Conservation (phyloP, 2,888 invertebrate genomes). For the Heteromyza rotundicornis region DNA sequence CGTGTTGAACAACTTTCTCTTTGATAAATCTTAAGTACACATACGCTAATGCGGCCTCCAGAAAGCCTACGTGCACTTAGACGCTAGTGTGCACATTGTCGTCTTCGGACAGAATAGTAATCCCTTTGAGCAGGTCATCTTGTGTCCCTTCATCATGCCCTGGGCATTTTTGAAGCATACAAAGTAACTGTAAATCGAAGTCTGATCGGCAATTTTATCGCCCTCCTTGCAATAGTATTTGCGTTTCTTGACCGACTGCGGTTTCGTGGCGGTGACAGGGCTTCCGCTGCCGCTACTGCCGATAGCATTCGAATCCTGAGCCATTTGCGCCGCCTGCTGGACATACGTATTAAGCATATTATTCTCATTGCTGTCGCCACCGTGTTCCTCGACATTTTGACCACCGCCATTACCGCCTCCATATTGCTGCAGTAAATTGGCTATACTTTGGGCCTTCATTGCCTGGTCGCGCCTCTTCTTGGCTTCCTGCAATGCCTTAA, state of each 20-base stretch:
- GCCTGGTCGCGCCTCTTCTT: conserved; percentile 53
- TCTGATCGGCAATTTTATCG: conserved; percentile 64
- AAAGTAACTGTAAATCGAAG: conserved; percentile 63
- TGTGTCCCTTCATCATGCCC: conserved; percentile 61
- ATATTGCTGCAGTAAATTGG: conserved; percentile 49
- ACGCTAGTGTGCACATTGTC: conserved; percentile 62
- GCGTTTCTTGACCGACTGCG: conserved; percentile 43
- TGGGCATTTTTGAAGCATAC: conserved; percentile 62
- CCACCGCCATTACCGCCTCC: conserved; percentile 16
- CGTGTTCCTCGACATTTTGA: neutral
- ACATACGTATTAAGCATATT: conserved; percentile 41
- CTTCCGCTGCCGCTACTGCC: conserved; percentile 15
- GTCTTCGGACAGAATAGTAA: conserved; percentile 63
- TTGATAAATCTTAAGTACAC: too few relatives aligned
- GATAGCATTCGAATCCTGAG: conserved; percentile 6
- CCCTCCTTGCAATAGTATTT: conserved; percentile 62
- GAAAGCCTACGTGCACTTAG: too few relatives aligned
- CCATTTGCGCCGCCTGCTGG: conserved; percentile 32
- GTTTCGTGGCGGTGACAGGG: conserved; percentile 21
- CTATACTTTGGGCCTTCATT: conserved; percentile 52
- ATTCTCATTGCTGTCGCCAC: conserved; percentile 33
- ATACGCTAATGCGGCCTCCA: too few relatives aligned
- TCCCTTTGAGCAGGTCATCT: conserved; percentile 63
- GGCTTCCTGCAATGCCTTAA: conserved; percentile 55
- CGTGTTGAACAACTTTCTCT: too few relatives aligned